These are phyloP conservation scores for Bombus polaris DNA, from an alignment of 1,140 invertebrate genomes.

Conservation along the genomic window DNA sequence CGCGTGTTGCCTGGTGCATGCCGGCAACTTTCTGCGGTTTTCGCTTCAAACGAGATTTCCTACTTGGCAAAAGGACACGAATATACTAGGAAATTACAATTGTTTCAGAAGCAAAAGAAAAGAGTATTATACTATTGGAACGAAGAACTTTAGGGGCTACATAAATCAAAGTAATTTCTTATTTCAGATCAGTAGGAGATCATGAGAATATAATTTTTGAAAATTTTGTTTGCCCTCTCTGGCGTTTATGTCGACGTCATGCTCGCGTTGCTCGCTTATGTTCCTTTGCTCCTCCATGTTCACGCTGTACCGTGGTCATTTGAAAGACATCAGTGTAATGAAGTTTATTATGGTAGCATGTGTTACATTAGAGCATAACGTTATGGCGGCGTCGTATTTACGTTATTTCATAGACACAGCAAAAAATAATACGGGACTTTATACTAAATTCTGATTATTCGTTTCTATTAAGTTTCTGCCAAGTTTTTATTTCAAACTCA, in stretches of 20 bases:
- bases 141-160: neutral
- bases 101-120: neutral
- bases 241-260: neutral
- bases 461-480: no score
- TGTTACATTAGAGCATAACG: constrained; percentile 1
- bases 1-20: constrained; percentile 39
- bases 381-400: neutral
- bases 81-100: neutral
- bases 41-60: constrained; percentile 49
- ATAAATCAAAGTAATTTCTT: neutral
- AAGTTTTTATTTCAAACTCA: no score
- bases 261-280: neutral
- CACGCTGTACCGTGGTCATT: neutral
- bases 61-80: no score
- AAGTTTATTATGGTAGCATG: constrained; percentile 24
- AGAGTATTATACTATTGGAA: neutral
- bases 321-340: constrained; percentile 28
- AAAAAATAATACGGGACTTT: neutral
- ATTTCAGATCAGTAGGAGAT: neutral
- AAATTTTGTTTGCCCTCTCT: neutral
- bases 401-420: constrained; percentile 4
- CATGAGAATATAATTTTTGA: neutral
- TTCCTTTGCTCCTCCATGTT: neutral
- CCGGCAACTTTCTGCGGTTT: constrained; percentile 26
- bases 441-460: neutral